phyloP scores from a whole-genome alignment of 1,140 invertebrate species.

The Drosophila pseudoananassae region DNA sequence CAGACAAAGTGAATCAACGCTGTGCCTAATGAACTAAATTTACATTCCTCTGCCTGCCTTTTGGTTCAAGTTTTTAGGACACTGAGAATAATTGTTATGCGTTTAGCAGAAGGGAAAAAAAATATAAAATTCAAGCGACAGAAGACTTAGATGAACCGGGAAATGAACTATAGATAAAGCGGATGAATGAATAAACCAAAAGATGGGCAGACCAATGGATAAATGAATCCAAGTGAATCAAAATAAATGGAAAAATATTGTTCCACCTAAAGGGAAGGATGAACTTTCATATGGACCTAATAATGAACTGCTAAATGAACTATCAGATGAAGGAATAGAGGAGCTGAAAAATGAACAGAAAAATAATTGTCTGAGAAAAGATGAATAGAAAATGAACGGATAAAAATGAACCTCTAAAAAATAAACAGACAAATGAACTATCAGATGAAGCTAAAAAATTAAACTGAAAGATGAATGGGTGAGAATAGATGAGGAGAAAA shows the following conservation, averaged over 20 bases:
- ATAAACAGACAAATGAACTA: no score
- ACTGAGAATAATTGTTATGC: neutral
- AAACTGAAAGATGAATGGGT: no score
- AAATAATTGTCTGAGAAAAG: neutral
- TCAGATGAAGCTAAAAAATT: no score
- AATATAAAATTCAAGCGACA: no score
- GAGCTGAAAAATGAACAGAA: neutral
- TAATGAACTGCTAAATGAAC: neutral
- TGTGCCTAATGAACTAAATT: slow-evolving; percentile 70
- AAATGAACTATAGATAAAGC: neutral
- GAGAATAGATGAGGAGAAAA: neutral
- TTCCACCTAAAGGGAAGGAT: no score
- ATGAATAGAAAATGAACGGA: no score
- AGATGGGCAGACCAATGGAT: no score
- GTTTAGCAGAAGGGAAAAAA: neutral
- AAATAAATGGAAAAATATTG: no score
- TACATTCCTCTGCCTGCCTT: slow-evolving; percentile 44
- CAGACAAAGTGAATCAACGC: slow-evolving; percentile 7
- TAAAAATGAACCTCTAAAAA: no score
- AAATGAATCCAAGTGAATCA: no score
- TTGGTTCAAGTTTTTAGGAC: neutral
- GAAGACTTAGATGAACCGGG: neutral
- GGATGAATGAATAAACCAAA: neutral
- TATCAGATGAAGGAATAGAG: neutral
- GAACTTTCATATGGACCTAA: neutral